Conservation (phyloP, 2,888 invertebrate species). For the Oligia latruncula region DNA sequence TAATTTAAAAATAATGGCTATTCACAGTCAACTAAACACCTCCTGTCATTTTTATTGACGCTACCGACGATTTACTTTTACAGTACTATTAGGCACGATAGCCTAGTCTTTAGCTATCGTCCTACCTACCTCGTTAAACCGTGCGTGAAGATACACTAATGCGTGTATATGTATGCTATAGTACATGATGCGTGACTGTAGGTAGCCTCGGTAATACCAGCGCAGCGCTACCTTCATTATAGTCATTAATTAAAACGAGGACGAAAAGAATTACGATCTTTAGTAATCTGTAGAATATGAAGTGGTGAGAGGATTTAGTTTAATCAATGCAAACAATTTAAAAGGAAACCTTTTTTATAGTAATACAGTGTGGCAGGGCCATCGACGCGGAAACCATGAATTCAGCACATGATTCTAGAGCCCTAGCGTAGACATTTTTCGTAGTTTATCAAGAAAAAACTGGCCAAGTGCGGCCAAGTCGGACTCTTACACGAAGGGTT, state of each 20-base stretch:
- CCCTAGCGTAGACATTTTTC: no score
- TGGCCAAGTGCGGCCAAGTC: no score
- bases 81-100: neutral
- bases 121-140: conserved; percentile 17
- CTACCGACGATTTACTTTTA: conserved; percentile 19
- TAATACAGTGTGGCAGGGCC: neutral
- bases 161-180: neutral
- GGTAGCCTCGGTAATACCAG: conserved; percentile 35
- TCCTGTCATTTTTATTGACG: conserved; percentile 28
- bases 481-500: no score
- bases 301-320: conserved; percentile 9
- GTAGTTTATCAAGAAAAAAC: neutral
- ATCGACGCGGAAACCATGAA: no score
- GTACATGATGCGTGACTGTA: conserved; percentile 43
- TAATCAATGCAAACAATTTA: neutral
- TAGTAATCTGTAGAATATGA: conserved; percentile 1
- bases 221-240: conserved; percentile 23
- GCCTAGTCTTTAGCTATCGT: neutral
- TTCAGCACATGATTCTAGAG: no score
- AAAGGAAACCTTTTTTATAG: neutral
- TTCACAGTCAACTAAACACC: conserved; percentile 19
- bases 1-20: conserved; percentile 22
- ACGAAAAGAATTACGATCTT: conserved; percentile 31
- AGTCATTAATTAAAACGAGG: conserved; percentile 45
- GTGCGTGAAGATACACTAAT: conserved; percentile 32